phyloP scores from a whole-genome alignment of 2,113 vertebrate genomes.

The Pontoporia blainvillei region DNA sequence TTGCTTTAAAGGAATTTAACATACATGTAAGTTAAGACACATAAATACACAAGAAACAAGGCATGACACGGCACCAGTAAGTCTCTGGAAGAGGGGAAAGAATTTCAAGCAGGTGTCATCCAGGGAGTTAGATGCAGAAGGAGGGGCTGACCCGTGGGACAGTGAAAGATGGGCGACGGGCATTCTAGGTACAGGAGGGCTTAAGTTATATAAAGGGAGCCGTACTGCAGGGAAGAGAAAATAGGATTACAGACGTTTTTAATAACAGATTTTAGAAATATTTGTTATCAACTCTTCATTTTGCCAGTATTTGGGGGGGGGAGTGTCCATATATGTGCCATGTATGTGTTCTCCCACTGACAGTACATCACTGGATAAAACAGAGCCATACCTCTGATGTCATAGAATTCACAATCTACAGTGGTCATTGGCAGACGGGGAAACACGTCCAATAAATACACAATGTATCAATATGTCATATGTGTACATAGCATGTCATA shows the following conservation, averaged over 20 bases:
- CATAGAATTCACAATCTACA: background rate
- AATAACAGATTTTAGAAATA: background rate
- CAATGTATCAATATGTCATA: too few species aligned
- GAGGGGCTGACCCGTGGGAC: too few species aligned
- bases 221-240: background rate
- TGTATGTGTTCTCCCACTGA: background rate
- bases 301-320: background rate
- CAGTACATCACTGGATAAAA: background rate
- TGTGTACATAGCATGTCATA: background rate
- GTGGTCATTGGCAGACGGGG: fast-evolving
- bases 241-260: background rate
- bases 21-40: background rate
- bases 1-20: background rate
- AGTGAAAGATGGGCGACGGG: too few species aligned
- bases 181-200: background rate
- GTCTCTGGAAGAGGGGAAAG: background rate
- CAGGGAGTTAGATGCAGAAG: too few species aligned
- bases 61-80: fast-evolving
- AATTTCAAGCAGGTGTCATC: background rate
- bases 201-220: fast-evolving
- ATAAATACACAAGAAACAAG: background rate
- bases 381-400: background rate
- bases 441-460: background rate
- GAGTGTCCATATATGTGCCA: background rate
- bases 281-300: background rate